Percentiles rank a stretch among this genome's conserved stretches.
Conservation (phyloP, 2,113 vertebrate genomes). For the Mormyrus iriodes region DNA sequence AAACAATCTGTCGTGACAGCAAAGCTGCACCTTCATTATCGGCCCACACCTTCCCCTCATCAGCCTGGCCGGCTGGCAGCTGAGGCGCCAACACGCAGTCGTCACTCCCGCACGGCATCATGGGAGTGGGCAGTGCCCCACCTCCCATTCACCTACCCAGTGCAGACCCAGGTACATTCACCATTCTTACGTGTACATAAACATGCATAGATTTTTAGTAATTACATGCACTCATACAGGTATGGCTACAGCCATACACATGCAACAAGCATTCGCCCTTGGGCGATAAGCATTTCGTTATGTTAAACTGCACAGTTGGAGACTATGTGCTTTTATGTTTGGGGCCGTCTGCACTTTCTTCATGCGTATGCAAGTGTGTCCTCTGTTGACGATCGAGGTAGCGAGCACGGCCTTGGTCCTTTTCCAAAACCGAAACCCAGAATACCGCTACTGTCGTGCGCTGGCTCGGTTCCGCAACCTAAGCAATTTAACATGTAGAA, state of each 20-base stretch:
- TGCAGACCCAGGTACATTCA: conserved; percentile 40
- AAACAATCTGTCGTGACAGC: conserved; percentile 62
- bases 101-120: conserved; percentile 34
- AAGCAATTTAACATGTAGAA: neutral
- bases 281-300: neutral
- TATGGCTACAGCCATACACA: neutral
- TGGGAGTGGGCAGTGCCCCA: conserved; percentile 45
- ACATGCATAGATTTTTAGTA: neutral
- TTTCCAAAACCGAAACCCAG: too few relatives aligned
- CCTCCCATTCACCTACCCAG: neutral
- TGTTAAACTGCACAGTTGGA: neutral
- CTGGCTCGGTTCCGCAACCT: neutral
- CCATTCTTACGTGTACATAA: conserved; percentile 18
- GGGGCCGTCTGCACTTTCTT: neutral
- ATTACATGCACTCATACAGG: neutral
- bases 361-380: neutral
- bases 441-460: neutral
- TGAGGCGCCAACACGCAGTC: conserved; percentile 62
- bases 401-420: too few relatives aligned
- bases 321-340: neutral
- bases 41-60: conserved; percentile 56
- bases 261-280: neutral
- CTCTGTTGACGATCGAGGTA: neutral
- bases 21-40: conserved; percentile 65
- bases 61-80: conserved; percentile 59